phyloP scores from a whole-genome alignment of 2,797 vertebrate genomes.

The Poecile montanus region DNA sequence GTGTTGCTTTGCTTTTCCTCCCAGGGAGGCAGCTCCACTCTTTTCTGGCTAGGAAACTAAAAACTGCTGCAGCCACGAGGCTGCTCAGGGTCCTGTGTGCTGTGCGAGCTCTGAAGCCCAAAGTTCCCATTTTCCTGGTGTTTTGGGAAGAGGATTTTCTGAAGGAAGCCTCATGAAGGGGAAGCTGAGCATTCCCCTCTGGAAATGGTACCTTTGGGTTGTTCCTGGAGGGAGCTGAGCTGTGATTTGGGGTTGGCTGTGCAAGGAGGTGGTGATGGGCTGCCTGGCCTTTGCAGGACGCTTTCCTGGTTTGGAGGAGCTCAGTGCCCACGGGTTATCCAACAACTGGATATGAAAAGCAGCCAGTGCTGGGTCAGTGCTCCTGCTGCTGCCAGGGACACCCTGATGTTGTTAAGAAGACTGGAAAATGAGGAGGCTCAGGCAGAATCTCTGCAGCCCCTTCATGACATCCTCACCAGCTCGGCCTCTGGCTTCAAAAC shows the following conservation, averaged over 20 bases:
- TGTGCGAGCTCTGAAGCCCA: fast-evolving
- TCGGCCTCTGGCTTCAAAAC: not conserved
- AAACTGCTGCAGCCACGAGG: not conserved
- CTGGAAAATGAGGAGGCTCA: fast-evolving
- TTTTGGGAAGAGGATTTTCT: not conserved
- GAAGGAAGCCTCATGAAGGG: not conserved
- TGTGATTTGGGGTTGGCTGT: not conserved
- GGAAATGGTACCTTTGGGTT: not conserved
- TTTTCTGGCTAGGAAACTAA: not conserved
- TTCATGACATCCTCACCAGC: fast-evolving
- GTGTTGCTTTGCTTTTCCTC: too few species aligned
- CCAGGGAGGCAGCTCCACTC: too few species aligned
- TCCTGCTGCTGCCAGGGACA: not conserved
- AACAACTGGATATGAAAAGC: not conserved
- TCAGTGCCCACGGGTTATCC: not conserved
- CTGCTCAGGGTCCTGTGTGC: fast-evolving
- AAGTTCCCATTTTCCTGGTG: not conserved
- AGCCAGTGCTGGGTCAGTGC: not conserved
- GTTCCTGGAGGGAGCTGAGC: not conserved
- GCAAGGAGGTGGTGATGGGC: not conserved
- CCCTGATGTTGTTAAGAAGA: not conserved
- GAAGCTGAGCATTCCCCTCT: not conserved
- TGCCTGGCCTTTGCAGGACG: not conserved
- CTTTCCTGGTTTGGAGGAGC: not conserved
- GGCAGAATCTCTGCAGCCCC: not conserved